Evolutionary conservation across 2,888 invertebrate genomes (phyloP), one percentile per base, ranked within the genome.

Genomic region (Eilema griseolum): DNA sequence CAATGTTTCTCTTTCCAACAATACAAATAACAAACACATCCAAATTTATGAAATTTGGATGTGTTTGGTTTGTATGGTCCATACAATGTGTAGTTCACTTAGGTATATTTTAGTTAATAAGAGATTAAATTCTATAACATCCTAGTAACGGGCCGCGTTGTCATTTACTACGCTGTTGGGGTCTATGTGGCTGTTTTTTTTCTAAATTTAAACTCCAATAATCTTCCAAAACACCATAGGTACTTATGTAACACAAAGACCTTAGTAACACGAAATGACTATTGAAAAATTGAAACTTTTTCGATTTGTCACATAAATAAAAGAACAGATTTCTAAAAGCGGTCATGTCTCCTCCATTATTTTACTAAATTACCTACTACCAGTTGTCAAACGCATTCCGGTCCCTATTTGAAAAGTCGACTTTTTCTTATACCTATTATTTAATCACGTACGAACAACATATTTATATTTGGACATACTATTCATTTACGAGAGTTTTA

Each of bases 371-470:
- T 88, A 89, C 89, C 20, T n/a, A 52, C 52, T 82, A 82, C 83
- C 83, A 86, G 86, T 86, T 91, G 91, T 92, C 91, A 90, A 88
- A 91, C 86, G 81, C 91, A 92, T 87, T 87, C 87, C 84, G 80
- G 78, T 78, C 78, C 84, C 83, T 87, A 86, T 88, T 89, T 90
- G 86, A 85, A 83, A 86, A 87, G 84, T 85, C 85, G 83, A 84
- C 79, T 84, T 85, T 79, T 83, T 81, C 75, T 85, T 81, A 86
- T 88, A 85, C 86, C 86, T 88, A 89, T 88, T 90, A 89, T 89
- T 88, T 90, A 16, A 89, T 89, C 92, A 92, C 91, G 92, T 90
- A 84, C 87, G 78, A 86, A 85, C 79, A 80, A 84, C 87, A 88
- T 90, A 90, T 89, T 88, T 88, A 83, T 78, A 52, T n/a, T 8